Evolutionary conservation across 2,113 vertebrate species (phyloP).

Genomic region (Meles meles): DNA sequence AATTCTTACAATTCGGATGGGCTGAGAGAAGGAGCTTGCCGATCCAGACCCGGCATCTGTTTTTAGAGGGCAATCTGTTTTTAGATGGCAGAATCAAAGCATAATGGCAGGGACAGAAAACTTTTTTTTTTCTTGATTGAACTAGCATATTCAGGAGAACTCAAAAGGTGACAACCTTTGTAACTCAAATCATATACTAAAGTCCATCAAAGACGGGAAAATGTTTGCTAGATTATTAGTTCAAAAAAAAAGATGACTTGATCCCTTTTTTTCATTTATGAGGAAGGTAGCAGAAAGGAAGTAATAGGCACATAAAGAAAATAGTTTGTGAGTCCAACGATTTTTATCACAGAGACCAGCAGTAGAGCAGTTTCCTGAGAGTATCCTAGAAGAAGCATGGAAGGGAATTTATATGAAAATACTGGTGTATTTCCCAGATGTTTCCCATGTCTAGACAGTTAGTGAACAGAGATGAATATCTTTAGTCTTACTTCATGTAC

Average conservation of each 20-base stretch:
- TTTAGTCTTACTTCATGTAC: constrained; percentile 61
- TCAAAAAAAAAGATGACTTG: neutral
- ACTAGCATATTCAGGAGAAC: neutral
- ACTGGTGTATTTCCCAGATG: constrained; percentile 65
- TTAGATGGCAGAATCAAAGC: neutral
- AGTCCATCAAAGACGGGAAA: neutral
- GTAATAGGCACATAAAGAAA: neutral
- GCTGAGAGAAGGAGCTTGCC: neutral
- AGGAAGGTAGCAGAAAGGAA: neutral
- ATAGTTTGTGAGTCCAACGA: neutral
- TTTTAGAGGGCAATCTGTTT: neutral
- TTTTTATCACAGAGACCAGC: constrained; percentile 39
- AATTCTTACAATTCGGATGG: no score
- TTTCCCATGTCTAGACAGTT: constrained; percentile 66
- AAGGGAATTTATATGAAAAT: constrained; percentile 62
- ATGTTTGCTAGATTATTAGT: neutral
- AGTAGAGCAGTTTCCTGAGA: constrained; percentile 9
- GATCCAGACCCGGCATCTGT: neutral
- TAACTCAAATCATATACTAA: neutral
- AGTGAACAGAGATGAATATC: constrained; percentile 56
- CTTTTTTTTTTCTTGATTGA: neutral
- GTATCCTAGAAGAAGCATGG: neutral
- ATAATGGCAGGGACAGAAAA: neutral
- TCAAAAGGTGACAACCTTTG: neutral
- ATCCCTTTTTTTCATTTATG: neutral